A percentile compares a stretch with the other conserved stretches of the same genome.
These are phyloP conservation scores for Oscheius sp. DNA, from an alignment of 2,888 invertebrate species.

Conservation along the genomic window DNA sequence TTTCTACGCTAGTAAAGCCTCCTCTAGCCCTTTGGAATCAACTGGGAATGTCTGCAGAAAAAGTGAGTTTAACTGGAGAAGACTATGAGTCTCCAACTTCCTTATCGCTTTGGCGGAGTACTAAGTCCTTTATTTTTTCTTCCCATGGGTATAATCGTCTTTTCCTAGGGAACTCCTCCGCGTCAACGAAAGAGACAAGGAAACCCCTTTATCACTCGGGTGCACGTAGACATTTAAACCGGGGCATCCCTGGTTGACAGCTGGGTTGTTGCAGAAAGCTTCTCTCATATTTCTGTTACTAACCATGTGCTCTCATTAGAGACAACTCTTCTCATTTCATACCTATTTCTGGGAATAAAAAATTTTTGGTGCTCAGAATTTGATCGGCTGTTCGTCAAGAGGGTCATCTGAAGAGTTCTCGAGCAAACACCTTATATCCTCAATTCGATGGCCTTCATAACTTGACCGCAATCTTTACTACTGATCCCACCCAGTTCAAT, in stretches of 20 bases:
- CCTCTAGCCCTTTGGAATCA: neutral
- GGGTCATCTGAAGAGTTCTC: neutral
- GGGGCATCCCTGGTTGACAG: neutral
- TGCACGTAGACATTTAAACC: neutral
- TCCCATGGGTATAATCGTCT: slow-evolving; percentile 3
- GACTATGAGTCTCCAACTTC: neutral
- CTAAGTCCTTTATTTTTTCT: neutral
- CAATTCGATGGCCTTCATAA: neutral
- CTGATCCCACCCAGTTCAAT: neutral
- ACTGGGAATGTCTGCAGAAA: slow-evolving; percentile 20
- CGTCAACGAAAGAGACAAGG: slow-evolving; percentile 1
- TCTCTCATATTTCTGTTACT: slow-evolving; percentile 18
- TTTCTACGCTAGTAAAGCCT: too few relatives aligned
- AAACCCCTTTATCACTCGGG: neutral
- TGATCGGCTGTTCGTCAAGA: neutral
- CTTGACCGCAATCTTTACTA: too few relatives aligned
- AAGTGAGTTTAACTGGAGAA: slow-evolving; percentile 13
- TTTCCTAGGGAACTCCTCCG: neutral
- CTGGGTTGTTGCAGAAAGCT: slow-evolving; percentile 5
- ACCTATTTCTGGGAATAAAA: neutral
- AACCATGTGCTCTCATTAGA: slow-evolving; percentile 11
- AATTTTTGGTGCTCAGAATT: neutral
- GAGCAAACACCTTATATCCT: neutral
- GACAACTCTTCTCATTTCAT: neutral
- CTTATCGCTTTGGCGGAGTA: neutral